Conservation (phyloP, 2,113 vertebrate genomes). For the Herpetotheres cachinnans region DNA sequence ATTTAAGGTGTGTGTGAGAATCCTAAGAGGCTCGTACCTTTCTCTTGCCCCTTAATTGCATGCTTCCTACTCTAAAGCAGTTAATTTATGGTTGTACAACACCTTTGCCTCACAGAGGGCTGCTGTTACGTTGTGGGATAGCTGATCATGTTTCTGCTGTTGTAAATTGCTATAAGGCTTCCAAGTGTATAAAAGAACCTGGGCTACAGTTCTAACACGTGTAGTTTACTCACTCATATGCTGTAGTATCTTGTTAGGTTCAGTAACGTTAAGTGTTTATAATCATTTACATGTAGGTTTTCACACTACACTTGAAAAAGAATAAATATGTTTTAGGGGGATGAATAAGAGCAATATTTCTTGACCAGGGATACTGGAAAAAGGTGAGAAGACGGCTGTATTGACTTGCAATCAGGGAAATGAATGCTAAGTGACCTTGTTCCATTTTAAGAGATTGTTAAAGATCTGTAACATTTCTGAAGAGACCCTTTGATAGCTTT, state of each 20-base stretch:
- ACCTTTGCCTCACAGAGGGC: neutral
- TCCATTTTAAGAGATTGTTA: neutral
- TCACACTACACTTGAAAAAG: neutral
- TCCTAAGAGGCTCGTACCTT: neutral
- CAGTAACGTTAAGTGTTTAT: neutral
- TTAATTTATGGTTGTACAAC: neutral
- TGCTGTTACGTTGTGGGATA: neutral
- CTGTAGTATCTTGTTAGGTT: neutral
- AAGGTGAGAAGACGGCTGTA: neutral
- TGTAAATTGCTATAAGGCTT: neutral
- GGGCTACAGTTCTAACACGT: neutral
- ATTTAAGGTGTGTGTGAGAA: neutral
- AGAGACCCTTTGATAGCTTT: neutral
- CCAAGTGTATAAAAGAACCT: neutral
- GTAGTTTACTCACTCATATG: neutral
- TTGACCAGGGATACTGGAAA: neutral
- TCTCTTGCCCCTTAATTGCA: neutral
- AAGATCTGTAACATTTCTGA: neutral
- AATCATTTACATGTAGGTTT: neutral
- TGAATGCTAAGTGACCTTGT: neutral
- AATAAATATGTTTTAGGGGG: neutral
- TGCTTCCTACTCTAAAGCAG: neutral
- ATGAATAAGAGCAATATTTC: neutral
- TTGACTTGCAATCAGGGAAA: neutral
- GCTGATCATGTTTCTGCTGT: neutral